Percentiles rank a stretch among this genome's conserved stretches.
These are phyloP conservation scores for Halisarca cf. caerulea DNA, from an alignment of 37 sponge, comb jelly and placozoan species.

Conservation along the genomic window DNA sequence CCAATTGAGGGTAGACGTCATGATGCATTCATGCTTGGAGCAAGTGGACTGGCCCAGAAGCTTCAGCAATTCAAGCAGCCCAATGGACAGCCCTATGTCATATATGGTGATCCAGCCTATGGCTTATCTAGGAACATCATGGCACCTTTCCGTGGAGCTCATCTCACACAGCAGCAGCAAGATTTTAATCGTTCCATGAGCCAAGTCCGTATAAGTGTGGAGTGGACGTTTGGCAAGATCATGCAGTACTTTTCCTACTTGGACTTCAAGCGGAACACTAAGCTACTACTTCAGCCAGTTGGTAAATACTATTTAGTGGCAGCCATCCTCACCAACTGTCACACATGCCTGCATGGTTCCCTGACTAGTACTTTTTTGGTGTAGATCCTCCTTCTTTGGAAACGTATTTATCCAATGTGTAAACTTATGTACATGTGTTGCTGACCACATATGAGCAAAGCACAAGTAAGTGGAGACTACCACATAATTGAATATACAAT, in stretches of 20 bases:
- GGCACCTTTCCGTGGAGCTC: background rate
- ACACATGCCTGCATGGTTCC: background rate
- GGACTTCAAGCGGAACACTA: background rate
- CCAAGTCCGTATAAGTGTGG: too few relatives aligned
- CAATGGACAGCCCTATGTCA: background rate
- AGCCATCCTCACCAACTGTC: background rate
- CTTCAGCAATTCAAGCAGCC: background rate
- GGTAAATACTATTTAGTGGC: background rate
- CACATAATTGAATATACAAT: too few relatives aligned
- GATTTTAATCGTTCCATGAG: background rate
- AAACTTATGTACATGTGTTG: too few relatives aligned
- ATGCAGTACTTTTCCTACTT: background rate
- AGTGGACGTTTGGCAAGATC: too few relatives aligned
- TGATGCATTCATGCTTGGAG: background rate
- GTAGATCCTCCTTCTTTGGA: background rate
- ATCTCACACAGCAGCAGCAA: background rate
- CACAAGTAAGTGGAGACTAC: too few relatives aligned
- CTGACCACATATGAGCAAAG: too few relatives aligned
- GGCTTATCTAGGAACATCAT: background rate
- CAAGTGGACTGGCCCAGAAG: background rate
- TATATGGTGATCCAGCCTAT: background rate
- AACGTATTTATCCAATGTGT: background rate
- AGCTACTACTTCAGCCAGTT: background rate
- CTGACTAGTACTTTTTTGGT: background rate
- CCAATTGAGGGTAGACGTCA: background rate